phyloP scores from a whole-genome alignment of 2,888 invertebrate species.

The Thera obeliscata region DNA sequence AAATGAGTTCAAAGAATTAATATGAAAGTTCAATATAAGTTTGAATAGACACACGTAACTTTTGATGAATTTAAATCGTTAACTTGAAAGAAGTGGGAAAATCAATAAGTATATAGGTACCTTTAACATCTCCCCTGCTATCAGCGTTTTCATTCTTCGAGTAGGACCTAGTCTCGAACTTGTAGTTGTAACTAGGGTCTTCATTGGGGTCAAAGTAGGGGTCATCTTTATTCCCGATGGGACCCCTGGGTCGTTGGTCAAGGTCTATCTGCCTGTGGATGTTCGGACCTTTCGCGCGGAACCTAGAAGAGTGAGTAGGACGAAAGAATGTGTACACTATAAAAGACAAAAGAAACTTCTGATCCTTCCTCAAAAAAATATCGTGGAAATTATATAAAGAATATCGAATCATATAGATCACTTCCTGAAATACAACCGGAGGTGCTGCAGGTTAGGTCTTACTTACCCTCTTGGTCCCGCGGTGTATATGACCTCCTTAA shows the following conservation, averaged over 20 bases:
- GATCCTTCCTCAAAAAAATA: too few species aligned
- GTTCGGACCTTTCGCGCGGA: slow-evolving; percentile 90
- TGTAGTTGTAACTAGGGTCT: slow-evolving; percentile 90
- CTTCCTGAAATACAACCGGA: too few species aligned
- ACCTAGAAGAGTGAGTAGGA: slow-evolving; percentile 63
- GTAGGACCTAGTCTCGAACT: slow-evolving; percentile 87
- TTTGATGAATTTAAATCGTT: too few species aligned
- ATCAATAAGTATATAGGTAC: slow-evolving; percentile 51
- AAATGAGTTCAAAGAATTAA: too few species aligned
- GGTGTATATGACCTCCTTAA: slow-evolving; percentile 89
- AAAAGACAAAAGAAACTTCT: too few species aligned
- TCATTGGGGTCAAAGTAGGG: slow-evolving; percentile 90
- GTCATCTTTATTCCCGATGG: slow-evolving; percentile 88
- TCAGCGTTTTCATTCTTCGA: slow-evolving; percentile 88
- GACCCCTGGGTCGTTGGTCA: slow-evolving; percentile 87
- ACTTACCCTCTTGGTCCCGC: slow-evolving; percentile 90
- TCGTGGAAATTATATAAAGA: too few species aligned
- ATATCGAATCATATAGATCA: too few species aligned
- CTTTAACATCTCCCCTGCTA: slow-evolving; percentile 85
- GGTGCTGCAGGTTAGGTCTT: neutral
- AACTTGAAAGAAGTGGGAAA: too few species aligned
- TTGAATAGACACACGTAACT: too few species aligned
- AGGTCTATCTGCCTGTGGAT: slow-evolving; percentile 89
- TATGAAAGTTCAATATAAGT: too few species aligned
- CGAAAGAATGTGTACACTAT: slow-evolving; percentile 3